Evolutionary conservation across 2,113 vertebrate species (phyloP), one percentile per base, ranked within the genome.

Genomic region (Takifugu flavidus): DNA sequence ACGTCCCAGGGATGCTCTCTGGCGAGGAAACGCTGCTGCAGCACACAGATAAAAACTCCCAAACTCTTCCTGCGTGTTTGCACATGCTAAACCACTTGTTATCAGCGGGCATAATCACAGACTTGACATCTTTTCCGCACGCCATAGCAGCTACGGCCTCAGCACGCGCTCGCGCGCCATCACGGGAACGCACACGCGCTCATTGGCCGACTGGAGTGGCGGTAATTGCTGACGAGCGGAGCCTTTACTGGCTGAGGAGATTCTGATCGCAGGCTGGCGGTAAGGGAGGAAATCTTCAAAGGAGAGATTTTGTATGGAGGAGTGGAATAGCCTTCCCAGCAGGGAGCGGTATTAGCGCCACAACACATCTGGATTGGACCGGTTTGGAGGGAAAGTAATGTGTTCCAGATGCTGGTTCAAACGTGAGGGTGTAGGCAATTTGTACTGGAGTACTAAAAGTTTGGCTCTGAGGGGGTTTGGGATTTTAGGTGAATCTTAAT

Each of bases 81-180:
- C 56, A 64, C 64, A 67, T 7, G 62, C 49, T 79, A 70, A 82
- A 72, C 54, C 59, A 56, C 67, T 69, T 70, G 65, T 77, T 87
- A 87, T 85, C 84, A 78, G 75, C 59, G 2, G 43, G 57, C 66
- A 50, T 85, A 83, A 89, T 85, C 87, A 85, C 76, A 84, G 82
- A 74, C 73, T 72, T 86, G 76, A 89, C 86, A 87, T 84, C 77
- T 80, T 86, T 83, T 82, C 84, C 83, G 81, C 81, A 82, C 80
- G 84, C 85, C 82, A 85, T 79, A 82, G 78, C 86, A 62, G 74
- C 65, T 80, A 69, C 83, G 69, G 78, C 74, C 74, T 82, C 74
- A 82, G 74, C 72, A 67, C 59, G 55, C 34, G 0, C 65, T n/a
- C 49, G 0, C 67, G 46, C 76, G 53, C 55, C 1, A 51, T 44